A percentile compares a stretch with the other conserved stretches of the same genome.
phyloP scores from a whole-genome alignment of 2,888 invertebrate species.

The Papilio demoleus region DNA sequence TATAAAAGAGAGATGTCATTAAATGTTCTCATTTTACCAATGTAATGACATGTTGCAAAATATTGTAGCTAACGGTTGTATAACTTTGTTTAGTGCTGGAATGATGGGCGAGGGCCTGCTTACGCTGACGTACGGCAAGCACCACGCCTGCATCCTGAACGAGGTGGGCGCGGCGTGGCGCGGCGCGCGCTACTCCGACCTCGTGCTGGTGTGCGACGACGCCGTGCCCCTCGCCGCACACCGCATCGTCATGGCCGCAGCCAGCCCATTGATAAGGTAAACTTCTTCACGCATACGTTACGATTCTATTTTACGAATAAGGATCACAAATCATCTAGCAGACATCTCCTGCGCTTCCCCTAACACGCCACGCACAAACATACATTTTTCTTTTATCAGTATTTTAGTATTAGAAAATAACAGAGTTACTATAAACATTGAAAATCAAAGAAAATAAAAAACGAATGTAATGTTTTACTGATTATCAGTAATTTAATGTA shows the following conservation, averaged over 20 bases:
- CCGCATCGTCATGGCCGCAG: constrained; percentile 93
- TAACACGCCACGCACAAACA: too few relatives aligned
- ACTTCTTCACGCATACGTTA: background rate
- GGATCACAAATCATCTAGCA: too few relatives aligned
- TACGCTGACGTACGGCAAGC: constrained; percentile 96
- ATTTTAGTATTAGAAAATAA: too few relatives aligned
- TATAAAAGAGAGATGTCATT: background rate
- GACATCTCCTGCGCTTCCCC: too few relatives aligned
- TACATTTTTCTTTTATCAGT: too few relatives aligned
- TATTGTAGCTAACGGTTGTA: background rate
- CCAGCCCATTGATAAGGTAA: constrained; percentile 92
- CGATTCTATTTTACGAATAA: too few relatives aligned
- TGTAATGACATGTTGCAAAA: background rate
- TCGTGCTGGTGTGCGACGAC: constrained; percentile 93
- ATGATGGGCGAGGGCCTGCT: constrained; percentile 89
- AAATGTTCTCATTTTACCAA: background rate
- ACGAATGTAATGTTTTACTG: too few relatives aligned
- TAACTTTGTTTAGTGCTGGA: constrained; percentile 74
- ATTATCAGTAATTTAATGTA: background rate
- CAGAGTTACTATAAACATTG: too few relatives aligned
- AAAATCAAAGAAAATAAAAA: too few relatives aligned
- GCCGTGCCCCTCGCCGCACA: constrained; percentile 92
- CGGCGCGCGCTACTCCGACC: constrained; percentile 93
- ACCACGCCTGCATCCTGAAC: constrained; percentile 95
- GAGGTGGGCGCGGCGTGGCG: constrained; percentile 95